Percentiles rank a stretch among this genome's conserved stretches.
These are phyloP conservation scores for Drosophila kurseongensis DNA, from an alignment of 1,140 invertebrate species.

Conservation along the genomic window DNA sequence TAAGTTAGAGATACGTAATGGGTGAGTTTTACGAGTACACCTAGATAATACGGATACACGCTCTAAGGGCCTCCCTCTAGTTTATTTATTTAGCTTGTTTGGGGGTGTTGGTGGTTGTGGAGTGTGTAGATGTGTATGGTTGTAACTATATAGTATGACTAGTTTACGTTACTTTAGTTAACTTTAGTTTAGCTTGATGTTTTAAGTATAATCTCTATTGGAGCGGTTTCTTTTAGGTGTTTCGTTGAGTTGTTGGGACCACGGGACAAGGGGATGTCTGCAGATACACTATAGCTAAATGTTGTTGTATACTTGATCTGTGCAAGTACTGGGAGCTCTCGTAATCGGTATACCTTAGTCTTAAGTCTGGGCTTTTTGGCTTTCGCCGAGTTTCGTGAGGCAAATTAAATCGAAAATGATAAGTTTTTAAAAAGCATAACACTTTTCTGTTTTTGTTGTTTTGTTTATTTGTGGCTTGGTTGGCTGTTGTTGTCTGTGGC, in stretches of 20 bases:
- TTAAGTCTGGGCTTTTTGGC: conserved; percentile 16
- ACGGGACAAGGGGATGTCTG: conserved; percentile 1
- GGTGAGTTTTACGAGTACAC: conserved; percentile 47
- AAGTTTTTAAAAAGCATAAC: conserved; percentile 65
- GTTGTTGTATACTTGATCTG: conserved; percentile 9
- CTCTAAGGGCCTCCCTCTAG: conserved; percentile 38
- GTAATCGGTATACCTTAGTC: conserved; percentile 30
- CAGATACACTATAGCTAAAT: conserved; percentile 12
- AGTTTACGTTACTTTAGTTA: conserved; percentile 62
- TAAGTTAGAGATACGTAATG: conserved; percentile 46
- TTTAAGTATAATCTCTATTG: conserved; percentile 47
- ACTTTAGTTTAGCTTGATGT: conserved; percentile 62
- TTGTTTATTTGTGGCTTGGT: conserved; percentile 35
- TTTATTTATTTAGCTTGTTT: conserved; percentile 28
- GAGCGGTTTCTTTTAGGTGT: conserved; percentile 21
- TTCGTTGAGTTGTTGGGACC: conserved; percentile 5
- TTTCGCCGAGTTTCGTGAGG: conserved; percentile 21
- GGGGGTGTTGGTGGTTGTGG: not conserved
- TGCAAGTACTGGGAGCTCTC: conserved; percentile 5
- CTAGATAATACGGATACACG: conserved; percentile 43
- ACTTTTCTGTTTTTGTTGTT: conserved; percentile 38
- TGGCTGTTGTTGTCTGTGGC: conserved; percentile 32
- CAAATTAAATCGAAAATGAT: conserved; percentile 66
- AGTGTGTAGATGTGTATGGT: not conserved
- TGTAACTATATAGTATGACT: conserved; percentile 43